Base-by-base conservation (phyloP, 2,888 invertebrate genomes). In the Andricus quercusramuli region DNA sequence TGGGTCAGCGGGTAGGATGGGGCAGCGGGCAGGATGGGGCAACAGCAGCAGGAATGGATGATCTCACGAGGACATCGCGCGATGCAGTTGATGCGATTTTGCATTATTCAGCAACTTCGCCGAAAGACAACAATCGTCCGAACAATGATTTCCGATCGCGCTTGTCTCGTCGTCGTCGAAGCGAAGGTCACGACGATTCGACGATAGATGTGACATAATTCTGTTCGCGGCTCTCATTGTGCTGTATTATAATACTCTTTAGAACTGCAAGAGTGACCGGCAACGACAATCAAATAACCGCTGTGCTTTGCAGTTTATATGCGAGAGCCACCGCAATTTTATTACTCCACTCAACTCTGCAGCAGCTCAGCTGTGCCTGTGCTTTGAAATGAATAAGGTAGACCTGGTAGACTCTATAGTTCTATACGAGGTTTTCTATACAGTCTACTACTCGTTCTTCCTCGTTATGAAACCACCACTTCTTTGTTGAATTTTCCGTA, bases 21-120 rank as follows among this genome's bases (percentile, higher is more conserved):
- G 13, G 41, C 41, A 41, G 41, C 41, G 41, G 41, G 13, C 41
- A 41, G 13, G 13, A 41, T 13, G 41, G 41, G 41, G n/a, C n/a
- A n/a, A n/a, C n/a, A n/a, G 41, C 41, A 37, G 1, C 84, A 83
- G 84, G 82, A 84, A 83, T 62, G 25, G 62, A 25, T 62, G 62
- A 29, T 62, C 62, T 29, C 62, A 62, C 62, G 15, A 29, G 25
- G 29, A 62, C 62, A 62, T 59, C 56, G 56, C n/a, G 56, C 56
- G 56, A 59, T 59, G 56, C n/a, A 22, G 56, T 59, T 59, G 56
- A 59, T 59, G n/a, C 56, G 56, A 59, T 59, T 59, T 59, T 59
- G 56, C 56, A 59, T 59, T 59, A 59, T 25, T 62, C 62, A 62
- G 25, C 25, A 13, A 62, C 6, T 62, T 62, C 62, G 13, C 17